Percentiles rank a stretch among this genome's conserved stretches.
Evolutionary conservation across 2,113 vertebrate genomes (phyloP).

Genomic region (Gobius niger): DNA sequence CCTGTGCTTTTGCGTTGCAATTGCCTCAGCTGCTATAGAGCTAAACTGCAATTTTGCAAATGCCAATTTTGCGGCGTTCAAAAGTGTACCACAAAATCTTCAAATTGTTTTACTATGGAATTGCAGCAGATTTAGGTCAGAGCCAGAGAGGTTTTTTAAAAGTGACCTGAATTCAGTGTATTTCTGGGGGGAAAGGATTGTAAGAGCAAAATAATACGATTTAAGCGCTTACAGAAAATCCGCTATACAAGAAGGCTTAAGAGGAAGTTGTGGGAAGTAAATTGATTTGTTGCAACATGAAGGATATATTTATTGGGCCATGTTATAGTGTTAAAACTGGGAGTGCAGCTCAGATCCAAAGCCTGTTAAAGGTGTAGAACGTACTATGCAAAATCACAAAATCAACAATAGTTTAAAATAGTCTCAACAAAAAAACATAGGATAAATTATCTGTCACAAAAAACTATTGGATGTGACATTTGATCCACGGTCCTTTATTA

Average conservation of each 20-base stretch:
- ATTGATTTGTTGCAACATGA: background rate
- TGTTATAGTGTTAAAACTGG: too few species aligned
- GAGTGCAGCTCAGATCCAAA: too few species aligned
- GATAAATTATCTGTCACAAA: too few species aligned
- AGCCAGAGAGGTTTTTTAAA: background rate
- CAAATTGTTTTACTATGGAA: background rate
- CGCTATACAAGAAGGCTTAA: background rate
- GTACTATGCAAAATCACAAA: too few species aligned
- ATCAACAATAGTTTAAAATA: too few species aligned
- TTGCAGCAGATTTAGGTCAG: slow-evolving; percentile 5
- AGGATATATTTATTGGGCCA: background rate
- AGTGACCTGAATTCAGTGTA: background rate
- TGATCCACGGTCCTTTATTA: too few species aligned
- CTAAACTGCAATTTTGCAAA: slow-evolving; percentile 6
- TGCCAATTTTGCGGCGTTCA: slow-evolving; percentile 2
- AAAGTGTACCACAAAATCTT: slow-evolving; percentile 8
- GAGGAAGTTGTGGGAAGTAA: background rate
- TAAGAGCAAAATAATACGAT: slow-evolving; percentile 1
- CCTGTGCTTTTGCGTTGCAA: slow-evolving; percentile 6
- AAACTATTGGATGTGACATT: too few species aligned
- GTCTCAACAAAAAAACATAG: too few species aligned
- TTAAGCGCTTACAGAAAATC: slow-evolving; percentile 1
- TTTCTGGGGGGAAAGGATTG: background rate
- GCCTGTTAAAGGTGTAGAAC: too few species aligned
- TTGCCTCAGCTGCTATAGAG: slow-evolving; percentile 5